These are phyloP conservation scores for Eupeodes latifasciatus DNA, from an alignment of 2,888 invertebrate species.

Conservation along the genomic window DNA sequence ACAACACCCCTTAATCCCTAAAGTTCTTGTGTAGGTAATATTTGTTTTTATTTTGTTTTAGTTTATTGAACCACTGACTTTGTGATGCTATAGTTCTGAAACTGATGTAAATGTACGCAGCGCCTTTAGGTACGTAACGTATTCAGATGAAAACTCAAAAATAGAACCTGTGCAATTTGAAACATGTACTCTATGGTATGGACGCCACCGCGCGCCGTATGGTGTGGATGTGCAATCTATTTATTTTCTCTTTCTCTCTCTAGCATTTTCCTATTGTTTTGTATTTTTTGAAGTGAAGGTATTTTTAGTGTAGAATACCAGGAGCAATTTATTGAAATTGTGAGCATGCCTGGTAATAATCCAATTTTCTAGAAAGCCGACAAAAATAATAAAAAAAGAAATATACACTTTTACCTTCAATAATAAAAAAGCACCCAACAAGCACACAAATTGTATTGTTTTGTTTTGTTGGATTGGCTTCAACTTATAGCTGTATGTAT, in stretches of 20 bases:
- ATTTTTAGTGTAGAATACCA: slow-evolving; percentile 61
- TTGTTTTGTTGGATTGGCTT: slow-evolving; percentile 21
- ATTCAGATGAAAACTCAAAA: slow-evolving; percentile 56
- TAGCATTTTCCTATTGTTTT: neutral
- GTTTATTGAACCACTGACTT: slow-evolving; percentile 49
- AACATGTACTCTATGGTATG: slow-evolving; percentile 32
- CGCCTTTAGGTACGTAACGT: slow-evolving; percentile 1
- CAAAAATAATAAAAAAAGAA: neutral
- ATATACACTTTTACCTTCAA: too few species aligned
- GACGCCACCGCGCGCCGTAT: too few species aligned
- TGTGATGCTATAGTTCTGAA: neutral
- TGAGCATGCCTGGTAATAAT: slow-evolving; percentile 57
- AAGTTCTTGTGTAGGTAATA: slow-evolving; percentile 7
- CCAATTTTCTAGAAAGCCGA: slow-evolving; percentile 36
- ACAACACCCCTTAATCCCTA: slow-evolving; percentile 38
- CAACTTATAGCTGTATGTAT: neutral
- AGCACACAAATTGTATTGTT: slow-evolving; percentile 33
- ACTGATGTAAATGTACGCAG: slow-evolving; percentile 25
- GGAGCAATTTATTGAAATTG: slow-evolving; percentile 58
- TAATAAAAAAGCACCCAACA: slow-evolving; percentile 4
- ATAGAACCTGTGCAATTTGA: slow-evolving; percentile 55
- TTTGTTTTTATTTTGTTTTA: neutral
- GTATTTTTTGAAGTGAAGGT: slow-evolving; percentile 14
- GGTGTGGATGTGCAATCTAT: slow-evolving; percentile 48
- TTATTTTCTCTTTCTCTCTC: slow-evolving; percentile 22